phyloP scores from a whole-genome alignment of 2,113 vertebrate genomes.

The Centropristis striata region DNA sequence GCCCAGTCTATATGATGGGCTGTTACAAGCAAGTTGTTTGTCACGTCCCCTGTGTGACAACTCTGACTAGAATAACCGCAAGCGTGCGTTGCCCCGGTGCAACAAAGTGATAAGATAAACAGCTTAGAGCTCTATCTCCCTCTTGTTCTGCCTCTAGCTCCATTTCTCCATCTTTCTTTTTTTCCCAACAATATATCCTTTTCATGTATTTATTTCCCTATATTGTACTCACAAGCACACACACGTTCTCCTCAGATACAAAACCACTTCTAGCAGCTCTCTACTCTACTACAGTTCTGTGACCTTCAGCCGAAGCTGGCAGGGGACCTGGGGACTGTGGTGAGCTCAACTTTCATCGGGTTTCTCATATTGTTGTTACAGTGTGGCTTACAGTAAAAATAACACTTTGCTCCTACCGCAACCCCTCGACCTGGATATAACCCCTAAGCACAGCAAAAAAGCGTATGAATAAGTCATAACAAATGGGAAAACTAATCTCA shows the following conservation, averaged over 20 bases:
- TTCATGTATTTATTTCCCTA: constrained; percentile 18
- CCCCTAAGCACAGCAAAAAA: constrained; percentile 60
- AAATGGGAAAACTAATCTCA: constrained; percentile 40
- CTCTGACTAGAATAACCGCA: constrained; percentile 42
- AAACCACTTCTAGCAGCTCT: constrained; percentile 47
- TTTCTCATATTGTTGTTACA: constrained; percentile 82
- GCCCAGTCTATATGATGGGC: background rate
- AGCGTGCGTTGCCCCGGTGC: background rate
- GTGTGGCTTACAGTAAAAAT: constrained; percentile 83
- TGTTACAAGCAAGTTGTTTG: constrained; percentile 15
- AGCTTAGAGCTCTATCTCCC: constrained; percentile 10
- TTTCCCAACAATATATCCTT: constrained; percentile 4
- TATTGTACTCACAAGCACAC: background rate
- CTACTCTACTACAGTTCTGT: constrained; percentile 38
- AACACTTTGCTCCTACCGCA: constrained; percentile 80
- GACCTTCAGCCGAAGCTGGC: constrained; percentile 76
- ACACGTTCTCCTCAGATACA: constrained; percentile 18
- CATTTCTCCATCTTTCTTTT: background rate
- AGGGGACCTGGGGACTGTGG: constrained; percentile 74
- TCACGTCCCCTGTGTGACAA: constrained; percentile 57
- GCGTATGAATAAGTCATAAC: constrained; percentile 68
- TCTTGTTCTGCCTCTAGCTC: background rate
- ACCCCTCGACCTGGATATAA: constrained; percentile 75
- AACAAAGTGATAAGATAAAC: constrained; percentile 40
- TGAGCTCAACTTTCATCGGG: constrained; percentile 77